A percentile compares a stretch with the other conserved stretches of the same genome.
These are phyloP conservation scores for Argentina silus DNA, from an alignment of 2,797 vertebrate species.

Conservation along the genomic window DNA sequence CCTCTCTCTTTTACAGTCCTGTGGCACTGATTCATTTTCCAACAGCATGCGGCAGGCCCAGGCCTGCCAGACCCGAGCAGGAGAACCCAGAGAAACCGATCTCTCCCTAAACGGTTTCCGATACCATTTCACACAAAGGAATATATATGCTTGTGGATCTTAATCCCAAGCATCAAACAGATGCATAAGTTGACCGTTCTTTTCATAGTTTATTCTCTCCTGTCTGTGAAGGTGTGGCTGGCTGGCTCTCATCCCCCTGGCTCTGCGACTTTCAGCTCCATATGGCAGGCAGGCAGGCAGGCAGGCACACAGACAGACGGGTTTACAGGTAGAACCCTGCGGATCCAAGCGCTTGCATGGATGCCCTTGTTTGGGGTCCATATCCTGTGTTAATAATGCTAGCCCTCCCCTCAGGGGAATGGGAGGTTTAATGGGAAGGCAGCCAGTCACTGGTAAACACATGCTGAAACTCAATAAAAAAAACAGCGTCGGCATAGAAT, in stretches of 20 bases:
- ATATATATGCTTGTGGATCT: neutral
- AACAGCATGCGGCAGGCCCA: slow-evolving; percentile 23
- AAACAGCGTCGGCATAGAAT: slow-evolving; percentile 66
- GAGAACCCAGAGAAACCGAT: slow-evolving; percentile 34
- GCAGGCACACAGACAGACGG: slow-evolving; percentile 42
- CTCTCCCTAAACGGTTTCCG: neutral
- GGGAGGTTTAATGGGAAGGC: slow-evolving; percentile 72
- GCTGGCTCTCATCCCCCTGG: neutral
- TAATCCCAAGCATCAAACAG: no score
- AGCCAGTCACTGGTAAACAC: slow-evolving; percentile 75
- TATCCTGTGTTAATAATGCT: slow-evolving; percentile 76
- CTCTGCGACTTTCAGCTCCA: slow-evolving; percentile 29
- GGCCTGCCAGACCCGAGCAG: slow-evolving; percentile 46
- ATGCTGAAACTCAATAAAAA: slow-evolving; percentile 71
- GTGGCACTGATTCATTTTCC: slow-evolving; percentile 57
- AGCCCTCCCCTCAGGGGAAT: slow-evolving; percentile 64
- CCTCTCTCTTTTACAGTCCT: slow-evolving; percentile 42
- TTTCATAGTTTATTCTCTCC: no score
- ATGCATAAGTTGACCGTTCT: no score
- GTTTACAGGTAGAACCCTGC: slow-evolving; percentile 76
- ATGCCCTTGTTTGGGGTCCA: slow-evolving; percentile 69
- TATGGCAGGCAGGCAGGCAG: slow-evolving; percentile 55
- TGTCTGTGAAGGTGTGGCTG: slow-evolving; percentile 15
- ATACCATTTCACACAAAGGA: neutral
- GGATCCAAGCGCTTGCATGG: slow-evolving; percentile 66